Evolutionary conservation across 2,888 invertebrate species (phyloP), one percentile per base, ranked within the genome.

Genomic region (Chouioia cunea): DNA sequence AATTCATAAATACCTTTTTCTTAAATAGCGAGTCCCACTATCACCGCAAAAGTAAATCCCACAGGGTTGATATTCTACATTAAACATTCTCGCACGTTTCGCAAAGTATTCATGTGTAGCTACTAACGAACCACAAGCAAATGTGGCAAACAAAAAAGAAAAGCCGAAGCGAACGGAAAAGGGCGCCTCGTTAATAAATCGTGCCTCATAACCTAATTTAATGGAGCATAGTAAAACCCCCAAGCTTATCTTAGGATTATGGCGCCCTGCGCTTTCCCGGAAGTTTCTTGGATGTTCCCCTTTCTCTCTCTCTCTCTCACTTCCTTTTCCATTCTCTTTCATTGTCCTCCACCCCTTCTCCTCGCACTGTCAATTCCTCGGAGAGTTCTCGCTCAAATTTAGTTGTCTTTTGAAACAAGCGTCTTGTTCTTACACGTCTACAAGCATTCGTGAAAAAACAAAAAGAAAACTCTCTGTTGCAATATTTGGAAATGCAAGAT

Each of bases 161-260:
- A 36, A 6, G 47, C 27, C 10, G 18, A 12, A 6, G 46, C 36
- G 23, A 64, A 57, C 4, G n/a, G 46, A 67, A 53, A 47, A 6
- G 4, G 14, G 20, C 15, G 47, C 4, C 63, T 73, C 73, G 66
- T 73, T 73, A 73, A 73, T 73, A 70, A 68, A 73, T 73, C 48
- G 27, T 46, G 53, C 44, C 57, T 66, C 66, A 70, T 66, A 64
- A 69, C 65, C 65, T 70, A 73, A 73, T 73, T 73, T 73, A 70
- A 73, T 73, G 66, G 58, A 66, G 58, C 59, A 44, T 59, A 66
- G 73, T 66, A 63, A 65, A 59, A 66, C 59, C 63, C 48, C 27
- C 27, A 27, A 46, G 64, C 73, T 73, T 73, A 73, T 73, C 70
- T 59, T 27, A 46, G 63, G 73, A 73, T 73, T 64, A 73, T 54